Percentiles rank a stretch among this genome's conserved stretches.
Conservation (phyloP, 1,140 invertebrate species). For the Rhyacophila brunnea region DNA sequence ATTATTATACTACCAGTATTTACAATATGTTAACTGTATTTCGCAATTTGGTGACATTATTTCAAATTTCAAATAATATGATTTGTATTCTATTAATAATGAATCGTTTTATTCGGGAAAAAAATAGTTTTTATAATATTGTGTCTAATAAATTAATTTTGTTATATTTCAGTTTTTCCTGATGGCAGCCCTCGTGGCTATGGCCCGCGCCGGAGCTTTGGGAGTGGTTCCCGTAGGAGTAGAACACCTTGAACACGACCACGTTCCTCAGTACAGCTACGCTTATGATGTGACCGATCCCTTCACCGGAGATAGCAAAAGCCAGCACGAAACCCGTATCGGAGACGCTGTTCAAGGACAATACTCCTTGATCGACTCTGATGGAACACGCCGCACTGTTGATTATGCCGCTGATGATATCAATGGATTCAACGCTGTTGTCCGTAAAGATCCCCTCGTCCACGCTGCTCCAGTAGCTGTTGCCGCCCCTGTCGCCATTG, state of each 20-base stretch:
- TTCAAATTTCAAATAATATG: too few species aligned
- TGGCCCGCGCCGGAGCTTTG: slow-evolving; percentile 20
- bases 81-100: too few species aligned
- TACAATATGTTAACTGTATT: too few species aligned
- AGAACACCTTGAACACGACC: slow-evolving; percentile 34
- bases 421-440: slow-evolving; percentile 49
- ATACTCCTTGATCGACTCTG: slow-evolving; percentile 59
- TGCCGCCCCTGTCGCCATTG: slow-evolving; percentile 40
- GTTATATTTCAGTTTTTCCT: slow-evolving; percentile 39
- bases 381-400: slow-evolving; percentile 57
- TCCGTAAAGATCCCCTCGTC: slow-evolving; percentile 25
- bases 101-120: too few species aligned
- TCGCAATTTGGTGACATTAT: too few species aligned
- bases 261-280: slow-evolving; percentile 59
- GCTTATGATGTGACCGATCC: slow-evolving; percentile 62
- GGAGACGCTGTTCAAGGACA: slow-evolving; percentile 61
- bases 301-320: slow-evolving; percentile 62
- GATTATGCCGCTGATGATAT: slow-evolving; percentile 60
- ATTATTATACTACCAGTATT: too few species aligned
- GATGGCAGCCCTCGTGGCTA: slow-evolving; percentile 37
- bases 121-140: too few species aligned
- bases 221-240: slow-evolving; percentile 25
- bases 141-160: too few species aligned
- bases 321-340: slow-evolving; percentile 59
- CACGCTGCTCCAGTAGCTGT: slow-evolving; percentile 22